Conservation (phyloP, 2,113 vertebrate species). For the Tetrax tetrax region DNA sequence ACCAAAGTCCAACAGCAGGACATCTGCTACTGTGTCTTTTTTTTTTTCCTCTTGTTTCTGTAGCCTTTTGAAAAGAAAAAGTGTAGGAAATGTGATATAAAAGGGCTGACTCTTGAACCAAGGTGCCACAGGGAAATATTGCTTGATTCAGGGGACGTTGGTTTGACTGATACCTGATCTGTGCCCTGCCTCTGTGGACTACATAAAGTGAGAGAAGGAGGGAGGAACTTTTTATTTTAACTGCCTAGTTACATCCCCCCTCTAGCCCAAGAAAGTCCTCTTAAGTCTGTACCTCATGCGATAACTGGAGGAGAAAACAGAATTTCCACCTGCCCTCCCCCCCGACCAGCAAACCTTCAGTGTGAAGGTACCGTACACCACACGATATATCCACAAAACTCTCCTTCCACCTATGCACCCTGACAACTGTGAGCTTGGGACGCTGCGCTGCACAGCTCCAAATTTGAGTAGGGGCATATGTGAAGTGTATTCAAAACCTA, state of each 20-base stretch:
- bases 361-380: fast-evolving
- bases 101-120: not conserved
- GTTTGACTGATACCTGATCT: not conserved
- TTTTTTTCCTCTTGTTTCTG: not conserved
- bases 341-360: not conserved
- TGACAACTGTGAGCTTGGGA: not conserved
- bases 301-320: not conserved
- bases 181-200: not conserved
- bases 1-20: not conserved
- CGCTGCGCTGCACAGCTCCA: not conserved
- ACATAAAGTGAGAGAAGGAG: not conserved
- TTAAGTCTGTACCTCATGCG: not conserved
- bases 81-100: not conserved
- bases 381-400: not conserved
- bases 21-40: not conserved
- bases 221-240: not conserved
- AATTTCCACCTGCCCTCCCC: not conserved
- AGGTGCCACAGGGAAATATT: not conserved
- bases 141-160: not conserved
- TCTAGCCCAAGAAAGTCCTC: not conserved
- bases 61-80: not conserved
- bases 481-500: not conserved
- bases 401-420: not conserved
- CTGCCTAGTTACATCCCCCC: not conserved
- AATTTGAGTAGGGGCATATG: not conserved